Conservation (phyloP, 2,113 vertebrate species). For the Gymnobelideus leadbeateri region DNA sequence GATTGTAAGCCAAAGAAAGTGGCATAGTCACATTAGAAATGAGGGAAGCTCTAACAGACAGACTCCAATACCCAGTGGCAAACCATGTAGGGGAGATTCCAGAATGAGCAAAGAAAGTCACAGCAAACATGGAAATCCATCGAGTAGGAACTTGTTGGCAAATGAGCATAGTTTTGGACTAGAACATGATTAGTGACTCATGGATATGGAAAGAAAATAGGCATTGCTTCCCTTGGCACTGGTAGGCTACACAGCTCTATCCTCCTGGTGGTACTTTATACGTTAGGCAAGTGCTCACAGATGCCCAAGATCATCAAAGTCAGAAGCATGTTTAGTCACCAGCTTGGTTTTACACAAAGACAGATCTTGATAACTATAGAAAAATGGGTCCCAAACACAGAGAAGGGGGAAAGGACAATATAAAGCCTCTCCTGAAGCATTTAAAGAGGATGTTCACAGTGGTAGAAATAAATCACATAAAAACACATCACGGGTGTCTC, state of each 20-base stretch:
- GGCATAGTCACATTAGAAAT: background rate
- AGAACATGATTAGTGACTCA: conserved; percentile 32
- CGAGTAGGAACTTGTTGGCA: background rate
- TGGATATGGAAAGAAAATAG: background rate
- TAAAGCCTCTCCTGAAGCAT: background rate
- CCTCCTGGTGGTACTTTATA: conserved; percentile 21
- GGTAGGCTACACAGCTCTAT: background rate
- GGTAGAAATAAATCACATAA: background rate
- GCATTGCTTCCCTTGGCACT: background rate
- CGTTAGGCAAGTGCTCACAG: conserved; percentile 45
- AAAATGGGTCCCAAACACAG: background rate
- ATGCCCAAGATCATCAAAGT: conserved; percentile 35
- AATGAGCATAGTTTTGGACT: background rate
- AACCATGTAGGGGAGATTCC: background rate
- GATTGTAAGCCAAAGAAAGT: conserved; percentile 38
- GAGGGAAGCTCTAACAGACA: background rate
- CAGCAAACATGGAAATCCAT: background rate
- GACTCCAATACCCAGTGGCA: background rate
- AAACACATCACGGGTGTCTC: background rate
- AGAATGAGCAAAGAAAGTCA: background rate
- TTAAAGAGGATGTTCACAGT: background rate
- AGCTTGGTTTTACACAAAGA: conserved; percentile 28
- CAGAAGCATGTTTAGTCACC: conserved; percentile 30
- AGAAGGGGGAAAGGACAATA: background rate
- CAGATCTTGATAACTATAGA: background rate